Percentiles rank a stretch among this genome's conserved stretches.
These are phyloP conservation scores for Syngnathus rostellatus DNA, from an alignment of 2,797 vertebrate genomes.

Conservation along the genomic window DNA sequence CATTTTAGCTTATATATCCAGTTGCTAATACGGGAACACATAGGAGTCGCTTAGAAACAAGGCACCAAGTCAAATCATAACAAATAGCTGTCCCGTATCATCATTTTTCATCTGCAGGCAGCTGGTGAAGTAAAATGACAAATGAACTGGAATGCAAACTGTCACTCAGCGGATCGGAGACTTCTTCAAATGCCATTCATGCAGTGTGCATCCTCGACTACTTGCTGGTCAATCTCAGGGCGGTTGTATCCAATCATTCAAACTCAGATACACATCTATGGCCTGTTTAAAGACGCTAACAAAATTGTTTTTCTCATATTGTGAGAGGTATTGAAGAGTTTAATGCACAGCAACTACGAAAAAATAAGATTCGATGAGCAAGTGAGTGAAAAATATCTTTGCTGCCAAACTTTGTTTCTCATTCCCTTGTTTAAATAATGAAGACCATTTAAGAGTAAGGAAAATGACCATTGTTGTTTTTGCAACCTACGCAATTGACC, in stretches of 20 bases:
- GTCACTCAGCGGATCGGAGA: neutral
- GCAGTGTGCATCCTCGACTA: too few species aligned
- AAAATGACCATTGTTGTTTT: neutral
- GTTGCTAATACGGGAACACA: slow-evolving; percentile 20
- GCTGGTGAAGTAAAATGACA: slow-evolving; percentile 14
- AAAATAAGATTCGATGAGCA: too few species aligned
- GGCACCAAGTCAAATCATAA: slow-evolving; percentile 38
- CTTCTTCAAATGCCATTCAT: too few species aligned
- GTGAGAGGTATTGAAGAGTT: too few species aligned
- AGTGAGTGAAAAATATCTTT: too few species aligned
- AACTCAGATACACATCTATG: too few species aligned
- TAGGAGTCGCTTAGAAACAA: slow-evolving; percentile 48
- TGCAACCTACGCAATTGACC: neutral
- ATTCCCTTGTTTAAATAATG: neutral
- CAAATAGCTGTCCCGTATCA: slow-evolving; percentile 28
- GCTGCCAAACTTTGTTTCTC: too few species aligned
- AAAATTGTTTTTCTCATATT: too few species aligned
- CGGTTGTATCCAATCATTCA: too few species aligned
- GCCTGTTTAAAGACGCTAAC: too few species aligned
- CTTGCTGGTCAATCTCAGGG: too few species aligned
- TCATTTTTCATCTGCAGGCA: slow-evolving; percentile 29
- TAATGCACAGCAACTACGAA: too few species aligned
- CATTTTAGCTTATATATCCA: slow-evolving; percentile 16
- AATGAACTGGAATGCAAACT: slow-evolving; percentile 5
- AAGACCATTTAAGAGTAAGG: neutral